A percentile compares a stretch with the other conserved stretches of the same genome.
Conservation (phyloP, 2,113 vertebrate genomes). For the Cygnus buccinator region DNA sequence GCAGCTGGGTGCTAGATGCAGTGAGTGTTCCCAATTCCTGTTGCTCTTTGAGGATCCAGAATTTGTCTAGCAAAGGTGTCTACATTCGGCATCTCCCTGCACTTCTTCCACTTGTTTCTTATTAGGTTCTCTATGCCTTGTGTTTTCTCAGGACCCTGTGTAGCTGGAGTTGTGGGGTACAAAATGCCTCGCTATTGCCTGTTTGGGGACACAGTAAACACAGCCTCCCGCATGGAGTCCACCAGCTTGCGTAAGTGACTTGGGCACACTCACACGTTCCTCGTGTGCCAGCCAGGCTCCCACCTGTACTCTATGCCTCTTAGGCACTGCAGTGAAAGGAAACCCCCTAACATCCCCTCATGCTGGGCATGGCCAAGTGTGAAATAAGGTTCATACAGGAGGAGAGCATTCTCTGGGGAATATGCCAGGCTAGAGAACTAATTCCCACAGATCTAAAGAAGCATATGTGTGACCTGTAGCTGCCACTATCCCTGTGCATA, state of each 20-base stretch:
- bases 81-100: background rate
- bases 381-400: background rate
- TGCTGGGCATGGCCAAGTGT: rapidly evolving
- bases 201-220: conserved; percentile 86
- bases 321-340: background rate
- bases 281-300: rapidly evolving
- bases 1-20: background rate
- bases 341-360: background rate
- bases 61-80: background rate
- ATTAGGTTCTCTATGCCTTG: background rate
- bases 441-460: background rate
- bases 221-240: conserved; percentile 85
- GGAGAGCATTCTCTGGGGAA: background rate
- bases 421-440: background rate
- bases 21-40: background rate
- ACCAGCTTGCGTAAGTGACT: conserved; percentile 79
- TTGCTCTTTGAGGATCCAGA: background rate
- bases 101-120: background rate
- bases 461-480: no score
- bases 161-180: conserved; percentile 84
- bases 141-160: conserved; percentile 75
- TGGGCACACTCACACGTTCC: rapidly evolving
- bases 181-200: conserved; percentile 86
- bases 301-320: rapidly evolving
- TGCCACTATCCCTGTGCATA: no score